Evolutionary conservation across 2,797 vertebrate species (phyloP).

Genomic region (Lepidocolaptes lacrymiger): DNA sequence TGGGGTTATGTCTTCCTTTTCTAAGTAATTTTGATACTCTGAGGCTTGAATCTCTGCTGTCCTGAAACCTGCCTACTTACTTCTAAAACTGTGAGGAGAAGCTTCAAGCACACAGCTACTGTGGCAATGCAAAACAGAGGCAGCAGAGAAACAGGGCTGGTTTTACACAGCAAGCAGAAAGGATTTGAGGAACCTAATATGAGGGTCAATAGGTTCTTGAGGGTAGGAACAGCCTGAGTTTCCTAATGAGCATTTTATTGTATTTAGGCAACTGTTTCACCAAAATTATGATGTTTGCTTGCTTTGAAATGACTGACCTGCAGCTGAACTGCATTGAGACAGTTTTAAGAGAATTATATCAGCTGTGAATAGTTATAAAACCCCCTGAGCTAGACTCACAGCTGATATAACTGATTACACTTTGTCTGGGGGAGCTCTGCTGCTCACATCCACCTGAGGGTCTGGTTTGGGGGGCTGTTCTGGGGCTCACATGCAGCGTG

Average conservation of each 20-base stretch:
- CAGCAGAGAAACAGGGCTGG: background rate
- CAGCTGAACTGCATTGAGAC: conserved; percentile 19
- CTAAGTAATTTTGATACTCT: background rate
- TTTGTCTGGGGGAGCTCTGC: background rate
- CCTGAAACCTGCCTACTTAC: background rate
- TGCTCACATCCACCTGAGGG: background rate
- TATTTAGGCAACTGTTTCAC: background rate
- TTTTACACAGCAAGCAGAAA: background rate
- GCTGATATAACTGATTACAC: background rate
- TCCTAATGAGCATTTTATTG: conserved; percentile 4
- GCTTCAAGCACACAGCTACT: background rate
- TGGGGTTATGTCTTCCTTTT: background rate
- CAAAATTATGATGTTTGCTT: background rate
- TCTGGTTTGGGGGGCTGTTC: background rate
- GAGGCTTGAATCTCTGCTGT: background rate
- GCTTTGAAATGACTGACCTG: conserved; percentile 36
- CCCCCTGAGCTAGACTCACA: background rate
- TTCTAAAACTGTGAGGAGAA: background rate
- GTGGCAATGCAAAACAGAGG: background rate
- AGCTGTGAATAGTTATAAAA: conserved; percentile 14
- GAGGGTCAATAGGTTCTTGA: background rate
- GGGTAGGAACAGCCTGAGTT: background rate
- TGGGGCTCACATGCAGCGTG: rapidly evolving
- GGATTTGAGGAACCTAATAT: background rate
- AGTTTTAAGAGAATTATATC: conserved; percentile 18